These are phyloP conservation scores for Zaprionus capensis DNA, from an alignment of 1,140 invertebrate genomes.

Conservation along the genomic window DNA sequence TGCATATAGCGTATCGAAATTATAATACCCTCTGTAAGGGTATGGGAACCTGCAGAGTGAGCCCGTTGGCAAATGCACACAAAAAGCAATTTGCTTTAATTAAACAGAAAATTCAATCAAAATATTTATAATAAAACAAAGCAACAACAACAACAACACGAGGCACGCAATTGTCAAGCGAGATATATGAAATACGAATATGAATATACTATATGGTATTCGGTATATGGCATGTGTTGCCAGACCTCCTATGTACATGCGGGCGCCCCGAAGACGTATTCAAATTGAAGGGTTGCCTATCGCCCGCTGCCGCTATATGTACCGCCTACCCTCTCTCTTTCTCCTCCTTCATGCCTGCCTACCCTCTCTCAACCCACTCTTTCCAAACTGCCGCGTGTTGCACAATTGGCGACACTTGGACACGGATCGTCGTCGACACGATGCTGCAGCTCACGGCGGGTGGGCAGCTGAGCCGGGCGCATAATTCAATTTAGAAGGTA, in stretches of 20 bases:
- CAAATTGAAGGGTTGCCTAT: constrained; percentile 68
- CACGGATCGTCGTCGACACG: constrained; percentile 42
- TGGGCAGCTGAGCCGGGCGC: constrained; percentile 22
- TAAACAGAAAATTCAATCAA: constrained; percentile 82
- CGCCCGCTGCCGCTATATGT: not conserved
- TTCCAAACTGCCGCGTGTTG: constrained; percentile 11
- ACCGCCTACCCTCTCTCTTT: not conserved
- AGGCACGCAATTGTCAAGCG: constrained; percentile 42
- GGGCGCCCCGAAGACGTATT: constrained; percentile 71
- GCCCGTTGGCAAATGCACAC: constrained; percentile 58
- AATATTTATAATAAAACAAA: constrained; percentile 78
- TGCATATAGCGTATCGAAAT: not conserved
- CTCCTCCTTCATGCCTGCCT: not conserved
- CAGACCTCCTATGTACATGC: constrained; percentile 60
- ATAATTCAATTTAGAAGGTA: constrained; percentile 70
- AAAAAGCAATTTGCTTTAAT: constrained; percentile 80
- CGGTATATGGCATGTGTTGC: constrained; percentile 9
- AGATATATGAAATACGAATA: not conserved
- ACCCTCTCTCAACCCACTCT: not conserved
- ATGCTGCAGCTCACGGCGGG: constrained; percentile 26
- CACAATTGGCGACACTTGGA: constrained; percentile 69
- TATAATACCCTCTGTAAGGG: not conserved
- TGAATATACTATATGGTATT: constrained; percentile 6
- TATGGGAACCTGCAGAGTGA: constrained; percentile 9
- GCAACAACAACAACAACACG: constrained; percentile 13